Conservation (phyloP, 2,888 invertebrate species). For the Limnephilus rhombicus region DNA sequence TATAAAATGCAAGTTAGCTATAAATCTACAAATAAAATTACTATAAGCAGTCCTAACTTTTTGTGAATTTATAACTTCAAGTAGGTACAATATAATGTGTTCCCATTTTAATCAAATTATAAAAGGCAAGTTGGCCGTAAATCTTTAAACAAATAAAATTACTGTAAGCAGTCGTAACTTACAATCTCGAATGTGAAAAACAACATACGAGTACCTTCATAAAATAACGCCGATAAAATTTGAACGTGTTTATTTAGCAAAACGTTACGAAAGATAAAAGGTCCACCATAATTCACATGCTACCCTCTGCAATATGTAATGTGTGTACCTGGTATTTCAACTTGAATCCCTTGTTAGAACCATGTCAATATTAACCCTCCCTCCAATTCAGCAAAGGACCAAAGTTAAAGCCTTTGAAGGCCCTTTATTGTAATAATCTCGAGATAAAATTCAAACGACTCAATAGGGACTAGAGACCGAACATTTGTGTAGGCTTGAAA, state of each 20-base stretch:
- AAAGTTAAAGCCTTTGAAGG: neutral
- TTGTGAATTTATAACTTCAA: too few relatives aligned
- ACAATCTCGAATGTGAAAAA: neutral
- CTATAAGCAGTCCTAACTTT: too few relatives aligned
- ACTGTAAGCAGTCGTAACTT: neutral
- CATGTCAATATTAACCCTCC: neutral
- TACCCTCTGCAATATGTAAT: neutral
- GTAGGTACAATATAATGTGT: too few relatives aligned
- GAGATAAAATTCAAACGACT: neutral
- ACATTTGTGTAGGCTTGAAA: neutral
- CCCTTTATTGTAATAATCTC: neutral
- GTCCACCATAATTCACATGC: neutral
- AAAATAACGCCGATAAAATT: neutral
- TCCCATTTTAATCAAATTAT: neutral
- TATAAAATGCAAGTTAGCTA: too few relatives aligned
- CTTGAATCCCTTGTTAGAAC: neutral
- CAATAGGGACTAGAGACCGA: neutral
- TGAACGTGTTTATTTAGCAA: neutral
- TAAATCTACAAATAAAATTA: too few relatives aligned
- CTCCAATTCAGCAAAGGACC: neutral
- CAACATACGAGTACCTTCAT: neutral
- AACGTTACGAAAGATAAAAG: neutral
- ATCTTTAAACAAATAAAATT: neutral
- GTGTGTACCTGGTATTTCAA: neutral
- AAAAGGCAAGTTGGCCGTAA: neutral